Base-by-base conservation (phyloP, 2,113 vertebrate species). In the Hemicordylus capensis region DNA sequence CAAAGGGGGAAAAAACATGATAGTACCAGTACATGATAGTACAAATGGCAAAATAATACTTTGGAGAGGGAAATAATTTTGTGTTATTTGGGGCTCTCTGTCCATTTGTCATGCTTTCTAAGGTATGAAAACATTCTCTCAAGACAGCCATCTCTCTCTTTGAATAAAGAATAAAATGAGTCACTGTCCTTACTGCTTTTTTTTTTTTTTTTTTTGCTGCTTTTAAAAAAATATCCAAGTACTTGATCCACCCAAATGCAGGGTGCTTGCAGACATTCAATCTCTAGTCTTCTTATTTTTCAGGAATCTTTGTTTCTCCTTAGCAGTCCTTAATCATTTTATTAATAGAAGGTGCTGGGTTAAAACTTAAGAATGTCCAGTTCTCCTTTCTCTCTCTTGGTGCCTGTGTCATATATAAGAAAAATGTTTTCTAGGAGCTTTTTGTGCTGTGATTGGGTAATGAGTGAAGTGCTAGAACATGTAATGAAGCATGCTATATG, bases 41-140 rank as follows among this genome's bases (percentile, higher is more conserved):
- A 24, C 4, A 28, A 19, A 85, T 48, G 46, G 67, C 84, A 59
- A 63, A 59, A 58, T 88, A 85, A 91, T 84, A 39, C 64, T 80
- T 83, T 44, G 87, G 51, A 78, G 88, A 87, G 79, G 83, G 80
- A 85, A 54, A 80, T 78, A 85, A 91, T 87, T 78, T 69, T 61
- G 0, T 67, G 73, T 91, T 85, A 51, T 89, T 63, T 79, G 64
- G 81, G 44, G 42, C 85, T 12, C 63, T 75, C 0, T 82, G 0
- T 7, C 85, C 86, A 37, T 72, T 46, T 84, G 80, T 88, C 85
- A 44, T 90, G 83, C 92, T 80, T 87, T 87, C 88, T 89, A 91
- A 77, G 56, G 73, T 81, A 51, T 76, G 14, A 66, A 66, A 54
- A 39, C 59, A 42, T 39, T 34, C 61, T 69, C 61, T 72, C n/a